These are phyloP conservation scores for Neofelis nebulosa DNA, from an alignment of 2,113 vertebrate genomes.

Conservation along the genomic window DNA sequence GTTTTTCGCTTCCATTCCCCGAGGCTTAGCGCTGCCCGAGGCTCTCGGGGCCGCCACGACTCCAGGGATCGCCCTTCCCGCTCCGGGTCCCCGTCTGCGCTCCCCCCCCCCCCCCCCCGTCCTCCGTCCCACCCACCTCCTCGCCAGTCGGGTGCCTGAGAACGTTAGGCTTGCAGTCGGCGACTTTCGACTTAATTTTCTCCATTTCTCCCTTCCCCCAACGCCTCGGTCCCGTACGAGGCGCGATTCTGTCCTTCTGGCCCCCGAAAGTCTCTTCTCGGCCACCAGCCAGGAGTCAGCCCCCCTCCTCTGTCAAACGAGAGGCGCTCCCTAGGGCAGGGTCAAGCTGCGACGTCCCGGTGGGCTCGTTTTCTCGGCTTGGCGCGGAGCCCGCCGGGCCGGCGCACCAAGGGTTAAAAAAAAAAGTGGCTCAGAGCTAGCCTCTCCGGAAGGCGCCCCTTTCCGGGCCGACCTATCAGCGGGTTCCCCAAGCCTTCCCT, in stretches of 20 bases:
- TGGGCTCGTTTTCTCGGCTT: constrained; percentile 37
- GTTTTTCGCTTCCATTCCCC: background rate
- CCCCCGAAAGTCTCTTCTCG: background rate
- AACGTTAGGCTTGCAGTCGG: background rate
- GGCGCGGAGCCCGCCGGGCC: background rate
- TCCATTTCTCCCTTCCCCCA: background rate
- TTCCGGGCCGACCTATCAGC: background rate
- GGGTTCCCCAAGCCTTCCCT: background rate
- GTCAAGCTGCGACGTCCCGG: background rate
- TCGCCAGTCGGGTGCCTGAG: background rate
- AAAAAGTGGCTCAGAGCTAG: constrained; percentile 13
- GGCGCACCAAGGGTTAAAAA: constrained; percentile 68
- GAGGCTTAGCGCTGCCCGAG: constrained; percentile 50
- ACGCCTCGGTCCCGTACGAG: background rate
- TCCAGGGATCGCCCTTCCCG: background rate
- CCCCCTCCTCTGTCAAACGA: background rate
- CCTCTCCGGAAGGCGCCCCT: constrained; percentile 56
- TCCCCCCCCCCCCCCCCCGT: background rate
- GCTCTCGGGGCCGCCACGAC: background rate
- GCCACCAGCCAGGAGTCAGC: constrained; percentile 3
- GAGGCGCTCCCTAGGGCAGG: background rate
- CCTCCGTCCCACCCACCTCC: background rate
- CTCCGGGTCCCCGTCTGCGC: background rate
- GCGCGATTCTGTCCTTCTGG: background rate
- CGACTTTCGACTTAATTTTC: background rate